A percentile compares a stretch with the other conserved stretches of the same genome.
phyloP scores from a whole-genome alignment of 2,113 vertebrate species.

The Atrichornis clamosus region DNA sequence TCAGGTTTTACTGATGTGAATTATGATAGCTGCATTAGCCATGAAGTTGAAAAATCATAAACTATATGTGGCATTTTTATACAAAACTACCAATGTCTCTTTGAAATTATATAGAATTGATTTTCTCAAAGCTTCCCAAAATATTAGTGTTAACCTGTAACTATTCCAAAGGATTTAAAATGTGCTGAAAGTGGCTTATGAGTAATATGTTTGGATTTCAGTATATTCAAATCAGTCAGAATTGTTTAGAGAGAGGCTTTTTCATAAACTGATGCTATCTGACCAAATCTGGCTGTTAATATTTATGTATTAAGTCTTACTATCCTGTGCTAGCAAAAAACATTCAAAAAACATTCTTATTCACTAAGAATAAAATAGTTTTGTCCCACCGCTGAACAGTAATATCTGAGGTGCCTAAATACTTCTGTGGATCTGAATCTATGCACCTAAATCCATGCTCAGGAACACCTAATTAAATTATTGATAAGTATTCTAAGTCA shows the following conservation, averaged over 20 bases:
- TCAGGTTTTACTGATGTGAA: neutral
- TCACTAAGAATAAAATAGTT: neutral
- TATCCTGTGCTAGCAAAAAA: neutral
- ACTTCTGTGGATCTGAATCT: neutral
- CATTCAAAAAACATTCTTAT: neutral
- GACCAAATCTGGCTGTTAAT: neutral
- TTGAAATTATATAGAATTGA: neutral
- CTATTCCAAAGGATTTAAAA: neutral
- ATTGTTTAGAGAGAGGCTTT: neutral
- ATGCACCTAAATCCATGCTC: neutral
- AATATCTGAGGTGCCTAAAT: neutral
- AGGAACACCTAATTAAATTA: neutral
- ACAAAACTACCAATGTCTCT: neutral
- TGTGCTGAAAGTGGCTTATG: neutral
- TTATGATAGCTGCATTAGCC: neutral
- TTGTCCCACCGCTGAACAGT: neutral
- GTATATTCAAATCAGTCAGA: neutral
- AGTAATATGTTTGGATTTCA: neutral
- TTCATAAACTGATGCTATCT: neutral
- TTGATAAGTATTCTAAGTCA: neutral
- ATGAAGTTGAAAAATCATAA: neutral
- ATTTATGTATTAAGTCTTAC: neutral
- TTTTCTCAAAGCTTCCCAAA: neutral
- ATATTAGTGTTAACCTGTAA: neutral
- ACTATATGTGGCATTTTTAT: neutral